Evolutionary conservation across 2,113 vertebrate genomes (phyloP).

Genomic region (Morone saxatilis): DNA sequence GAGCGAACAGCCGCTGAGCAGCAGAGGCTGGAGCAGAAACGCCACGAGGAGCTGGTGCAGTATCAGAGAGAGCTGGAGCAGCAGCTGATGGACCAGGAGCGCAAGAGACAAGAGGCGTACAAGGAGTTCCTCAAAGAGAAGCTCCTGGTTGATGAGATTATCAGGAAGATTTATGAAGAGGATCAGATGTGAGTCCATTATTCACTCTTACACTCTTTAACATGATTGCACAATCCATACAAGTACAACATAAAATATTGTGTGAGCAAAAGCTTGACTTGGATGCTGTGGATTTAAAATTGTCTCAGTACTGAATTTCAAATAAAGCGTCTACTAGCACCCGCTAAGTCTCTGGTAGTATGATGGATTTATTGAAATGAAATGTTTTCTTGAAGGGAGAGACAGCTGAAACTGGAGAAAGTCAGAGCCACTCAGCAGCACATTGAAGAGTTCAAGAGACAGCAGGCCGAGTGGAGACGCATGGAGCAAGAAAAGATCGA

Average conservation of each 20-base stretch:
- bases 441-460: slow-evolving; percentile 90
- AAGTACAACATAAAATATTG: not conserved
- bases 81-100: slow-evolving; percentile 91
- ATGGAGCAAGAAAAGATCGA: slow-evolving; percentile 91
- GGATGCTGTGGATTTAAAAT: too few relatives aligned
- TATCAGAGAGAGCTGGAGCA: slow-evolving; percentile 89
- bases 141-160: slow-evolving; percentile 92
- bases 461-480: slow-evolving; percentile 88
- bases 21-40: slow-evolving; percentile 79
- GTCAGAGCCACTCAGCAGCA: slow-evolving; percentile 85
- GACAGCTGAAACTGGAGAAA: slow-evolving; percentile 90
- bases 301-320: not conserved
- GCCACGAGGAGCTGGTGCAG: slow-evolving; percentile 77
- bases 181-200: slow-evolving; percentile 87
- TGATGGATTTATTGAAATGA: not conserved
- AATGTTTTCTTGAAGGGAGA: slow-evolving; percentile 83
- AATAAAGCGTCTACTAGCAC: not conserved
- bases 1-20: slow-evolving; percentile 81
- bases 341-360: not conserved
- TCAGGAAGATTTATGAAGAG: slow-evolving; percentile 94
- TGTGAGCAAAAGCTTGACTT: not conserved
- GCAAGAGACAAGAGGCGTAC: slow-evolving; percentile 88
- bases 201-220: not conserved
- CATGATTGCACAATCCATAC: too few relatives aligned
- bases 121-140: slow-evolving; percentile 94